These are phyloP conservation scores for Drosophila anomelani DNA, from an alignment of 2,888 invertebrate species.

Conservation along the genomic window DNA sequence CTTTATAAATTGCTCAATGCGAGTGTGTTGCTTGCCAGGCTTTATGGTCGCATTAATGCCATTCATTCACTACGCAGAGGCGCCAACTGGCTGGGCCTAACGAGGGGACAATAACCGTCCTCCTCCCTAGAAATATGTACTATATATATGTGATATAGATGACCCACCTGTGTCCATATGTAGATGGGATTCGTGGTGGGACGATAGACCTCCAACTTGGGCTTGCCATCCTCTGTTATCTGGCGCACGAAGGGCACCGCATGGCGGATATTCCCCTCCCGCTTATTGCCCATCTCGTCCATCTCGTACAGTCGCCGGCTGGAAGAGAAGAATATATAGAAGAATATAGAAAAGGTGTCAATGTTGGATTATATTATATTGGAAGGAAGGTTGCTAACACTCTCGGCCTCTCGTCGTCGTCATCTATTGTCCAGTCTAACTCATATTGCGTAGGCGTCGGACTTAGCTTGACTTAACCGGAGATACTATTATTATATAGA, in stretches of 20 bases:
- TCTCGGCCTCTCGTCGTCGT: not conserved
- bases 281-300: constrained; percentile 87
- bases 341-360: constrained; percentile 18
- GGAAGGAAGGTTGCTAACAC: constrained; percentile 22
- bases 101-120: constrained; percentile 59
- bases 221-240: constrained; percentile 87
- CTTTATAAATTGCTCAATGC: constrained; percentile 67
- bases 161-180: constrained; percentile 85
- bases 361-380: constrained; percentile 23
- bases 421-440: constrained; percentile 26
- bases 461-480: constrained; percentile 6
- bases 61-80: constrained; percentile 50
- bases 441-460: constrained; percentile 22
- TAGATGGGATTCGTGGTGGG: constrained; percentile 86
- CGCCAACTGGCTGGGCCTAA: constrained; percentile 66
- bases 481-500: constrained; percentile 6
- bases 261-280: constrained; percentile 87
- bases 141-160: not conserved
- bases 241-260: constrained; percentile 88
- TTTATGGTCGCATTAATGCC: constrained; percentile 53
- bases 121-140: not conserved
- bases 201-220: constrained; percentile 86
- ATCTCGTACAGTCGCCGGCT: constrained; percentile 86
- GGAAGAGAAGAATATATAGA: constrained; percentile 1
- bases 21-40: constrained; percentile 20